A percentile compares a stretch with the other conserved stretches of the same genome.
phyloP scores from a whole-genome alignment of 2,113 vertebrate species.

The Perccottus glenii region DNA sequence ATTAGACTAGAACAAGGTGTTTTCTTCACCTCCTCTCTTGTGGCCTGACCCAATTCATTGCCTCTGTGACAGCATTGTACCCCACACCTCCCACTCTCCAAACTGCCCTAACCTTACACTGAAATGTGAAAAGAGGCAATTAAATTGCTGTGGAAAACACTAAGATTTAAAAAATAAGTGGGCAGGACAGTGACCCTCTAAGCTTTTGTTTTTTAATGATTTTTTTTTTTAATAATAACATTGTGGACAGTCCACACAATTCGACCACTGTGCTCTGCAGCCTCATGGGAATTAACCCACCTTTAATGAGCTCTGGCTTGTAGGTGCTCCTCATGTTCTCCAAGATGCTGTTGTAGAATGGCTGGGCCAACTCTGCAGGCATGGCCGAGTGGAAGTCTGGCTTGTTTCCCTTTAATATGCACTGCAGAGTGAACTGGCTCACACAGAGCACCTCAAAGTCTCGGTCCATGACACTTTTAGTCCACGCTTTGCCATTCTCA shows the following conservation, averaged over 20 bases:
- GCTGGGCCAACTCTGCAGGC: constrained; percentile 88
- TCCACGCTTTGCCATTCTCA: constrained; percentile 91
- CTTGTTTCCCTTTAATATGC: constrained; percentile 94
- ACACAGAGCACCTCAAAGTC: constrained; percentile 92
- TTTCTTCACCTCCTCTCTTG: constrained; percentile 63
- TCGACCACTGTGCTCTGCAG: background rate
- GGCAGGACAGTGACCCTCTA: background rate
- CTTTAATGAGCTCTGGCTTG: constrained; percentile 91
- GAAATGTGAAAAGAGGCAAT: constrained; percentile 18
- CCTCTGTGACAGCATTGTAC: constrained; percentile 29
- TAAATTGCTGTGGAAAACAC: constrained; percentile 7
- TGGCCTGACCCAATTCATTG: constrained; percentile 70
- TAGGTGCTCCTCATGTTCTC: constrained; percentile 88
- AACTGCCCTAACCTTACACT: constrained; percentile 2
- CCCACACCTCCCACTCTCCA: constrained; percentile 3
- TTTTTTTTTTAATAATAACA: background rate
- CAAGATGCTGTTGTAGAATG: constrained; percentile 90
- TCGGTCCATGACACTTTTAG: constrained; percentile 91
- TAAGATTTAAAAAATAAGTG: background rate
- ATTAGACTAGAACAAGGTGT: constrained; percentile 70
- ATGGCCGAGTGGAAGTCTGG: constrained; percentile 95
- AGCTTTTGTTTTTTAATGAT: constrained; percentile 34
- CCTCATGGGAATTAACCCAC: constrained; percentile 64
- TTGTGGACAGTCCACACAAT: background rate
- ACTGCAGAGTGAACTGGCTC: constrained; percentile 97